Conservation (phyloP, 2,113 vertebrate genomes). For the cattle (Bos taurus) region ARS-UCD2.0 NC_037352.1:19374001-19374500, state of each 20-base stretch:
- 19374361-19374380: background rate
- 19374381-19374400: background rate
- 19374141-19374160: background rate
- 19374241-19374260: conserved; percentile 20
- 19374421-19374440: background rate
- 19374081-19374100: background rate
- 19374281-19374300: background rate
- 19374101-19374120: background rate
- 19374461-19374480: background rate
- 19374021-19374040: conserved; percentile 96
- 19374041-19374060: conserved; percentile 97
- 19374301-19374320: background rate
- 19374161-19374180: background rate
- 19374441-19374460: background rate
- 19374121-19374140: background rate
- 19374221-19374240: background rate
- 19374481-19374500: background rate
- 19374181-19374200: background rate
- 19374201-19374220: conserved; percentile 54
- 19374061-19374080: background rate
- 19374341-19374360: background rate
- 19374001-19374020: conserved; percentile 91
- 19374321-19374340: background rate
- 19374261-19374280: background rate
- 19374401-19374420: background rate